Percentiles rank a stretch among this genome's conserved stretches.
Conservation (phyloP, 2,797 vertebrate genomes). For the Jordanella pulchra region DNA sequence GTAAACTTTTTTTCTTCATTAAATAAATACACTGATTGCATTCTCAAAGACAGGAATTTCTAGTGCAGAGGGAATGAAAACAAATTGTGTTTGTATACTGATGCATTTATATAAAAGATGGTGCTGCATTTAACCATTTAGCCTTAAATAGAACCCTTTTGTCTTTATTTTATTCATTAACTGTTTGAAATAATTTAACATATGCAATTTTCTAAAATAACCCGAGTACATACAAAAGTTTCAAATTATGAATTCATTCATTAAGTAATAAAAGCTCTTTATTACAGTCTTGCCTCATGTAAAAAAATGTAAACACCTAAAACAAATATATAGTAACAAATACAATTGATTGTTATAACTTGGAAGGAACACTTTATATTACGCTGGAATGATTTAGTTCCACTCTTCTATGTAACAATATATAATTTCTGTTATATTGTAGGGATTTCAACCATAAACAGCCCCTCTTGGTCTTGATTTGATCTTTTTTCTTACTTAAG, state of each 20-base stretch:
- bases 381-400: background rate
- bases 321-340: background rate
- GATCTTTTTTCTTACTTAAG: too few species aligned
- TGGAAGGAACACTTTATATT: background rate
- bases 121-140: background rate
- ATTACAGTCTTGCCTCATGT: background rate
- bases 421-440: background rate
- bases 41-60: background rate
- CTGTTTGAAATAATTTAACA: background rate
- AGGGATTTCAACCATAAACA: background rate
- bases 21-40: background rate
- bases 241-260: background rate
- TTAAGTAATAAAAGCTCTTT: background rate
- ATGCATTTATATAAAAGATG: background rate
- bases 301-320: background rate
- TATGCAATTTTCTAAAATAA: background rate
- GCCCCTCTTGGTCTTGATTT: too few species aligned
- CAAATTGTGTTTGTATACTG: background rate
- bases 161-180: background rate
- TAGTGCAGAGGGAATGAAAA: background rate
- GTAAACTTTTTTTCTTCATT: background rate
- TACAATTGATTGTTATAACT: background rate
- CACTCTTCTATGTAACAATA: background rate
- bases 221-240: background rate
- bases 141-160: background rate